Evolutionary conservation across 2,888 invertebrate species (phyloP).

Genomic region (Sericinus montela): DNA sequence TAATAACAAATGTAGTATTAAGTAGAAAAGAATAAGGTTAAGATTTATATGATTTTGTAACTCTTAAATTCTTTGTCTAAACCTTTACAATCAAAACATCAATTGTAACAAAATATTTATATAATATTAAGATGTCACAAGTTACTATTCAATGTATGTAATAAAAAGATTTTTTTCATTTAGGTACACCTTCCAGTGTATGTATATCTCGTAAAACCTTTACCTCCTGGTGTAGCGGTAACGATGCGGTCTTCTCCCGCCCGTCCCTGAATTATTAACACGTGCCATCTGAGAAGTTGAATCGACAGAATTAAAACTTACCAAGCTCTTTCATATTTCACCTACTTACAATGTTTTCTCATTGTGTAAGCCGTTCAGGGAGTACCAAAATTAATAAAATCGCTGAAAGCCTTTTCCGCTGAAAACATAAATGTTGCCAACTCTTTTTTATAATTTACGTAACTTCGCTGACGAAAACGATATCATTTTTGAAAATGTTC

Average conservation of each 20-base stretch:
- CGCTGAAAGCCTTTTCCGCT: constrained; percentile 18
- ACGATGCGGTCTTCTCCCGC: constrained; percentile 54
- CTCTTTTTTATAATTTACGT: constrained; percentile 4
- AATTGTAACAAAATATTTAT: no score
- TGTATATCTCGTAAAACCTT: constrained; percentile 27
- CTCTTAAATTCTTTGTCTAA: no score
- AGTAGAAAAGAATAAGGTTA: no score
- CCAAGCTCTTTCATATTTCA: constrained; percentile 64
- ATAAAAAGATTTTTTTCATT: background rate
- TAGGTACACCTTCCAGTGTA: constrained; percentile 21
- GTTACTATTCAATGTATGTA: no score
- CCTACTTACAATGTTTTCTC: constrained; percentile 40
- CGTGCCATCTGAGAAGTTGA: constrained; percentile 66
- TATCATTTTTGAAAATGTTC: no score
- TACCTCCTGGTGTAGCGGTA: constrained; percentile 43
- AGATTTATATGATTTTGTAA: no score
- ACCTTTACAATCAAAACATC: no score
- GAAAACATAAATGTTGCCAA: constrained; percentile 1
- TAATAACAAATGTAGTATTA: no score
- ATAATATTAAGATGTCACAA: no score
- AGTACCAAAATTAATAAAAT: constrained; percentile 31
- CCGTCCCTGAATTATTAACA: constrained; percentile 64
- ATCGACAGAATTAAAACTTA: constrained; percentile 72
- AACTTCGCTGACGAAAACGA: background rate
- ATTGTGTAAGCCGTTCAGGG: constrained; percentile 29